Evolutionary conservation across 2,113 vertebrate species (phyloP), one percentile per base, ranked within the genome.

Genomic region (Strix uralensis): DNA sequence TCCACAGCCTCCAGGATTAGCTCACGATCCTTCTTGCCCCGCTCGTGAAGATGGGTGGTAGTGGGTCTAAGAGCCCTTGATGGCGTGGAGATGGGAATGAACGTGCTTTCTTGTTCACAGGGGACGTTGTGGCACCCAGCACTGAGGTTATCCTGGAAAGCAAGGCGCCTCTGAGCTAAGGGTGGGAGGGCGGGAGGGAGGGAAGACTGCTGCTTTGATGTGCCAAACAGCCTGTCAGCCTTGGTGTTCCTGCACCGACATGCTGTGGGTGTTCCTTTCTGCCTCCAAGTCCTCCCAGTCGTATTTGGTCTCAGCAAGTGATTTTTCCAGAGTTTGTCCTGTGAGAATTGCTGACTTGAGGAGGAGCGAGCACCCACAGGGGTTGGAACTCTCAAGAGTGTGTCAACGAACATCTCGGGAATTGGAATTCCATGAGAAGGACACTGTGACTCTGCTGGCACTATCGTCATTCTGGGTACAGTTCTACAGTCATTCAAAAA

Each of bases 11-110:
- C 58, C 52, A n/a, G 65, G 40, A 20, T 26, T 22, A 47, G 73
- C 25, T 11, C 17, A 0, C 6, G 11, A 25, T 44, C 61, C 69
- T 62, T 30, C 26, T 52, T 54, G 72, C 22, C 34, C 57, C 1
- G 2, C 36, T 36, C 1, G 9, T 1, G 2, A 51, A 55, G 40
- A 9, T 30, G 13, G 21, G 19, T 21, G 32, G 32, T 11, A 10
- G n/a, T 4, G 34, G 46, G 51, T 13, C 25, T 15, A 7, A 59
- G 47, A 38, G 27, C 51, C 63, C 13, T 16, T 20, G 32, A 4
- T 22, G 26, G 26, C 18, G 51, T 3, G 4, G n/a, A 36, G 36
- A 25, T 20, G 18, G 25, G 34, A 40, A 36, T 21, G 44, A 18
- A 34, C 4, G 1, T 7, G 8, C 19, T 70, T 71, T 63, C 42